These are phyloP conservation scores for Antechinus flavipes DNA, from an alignment of 2,113 vertebrate species.

Conservation along the genomic window DNA sequence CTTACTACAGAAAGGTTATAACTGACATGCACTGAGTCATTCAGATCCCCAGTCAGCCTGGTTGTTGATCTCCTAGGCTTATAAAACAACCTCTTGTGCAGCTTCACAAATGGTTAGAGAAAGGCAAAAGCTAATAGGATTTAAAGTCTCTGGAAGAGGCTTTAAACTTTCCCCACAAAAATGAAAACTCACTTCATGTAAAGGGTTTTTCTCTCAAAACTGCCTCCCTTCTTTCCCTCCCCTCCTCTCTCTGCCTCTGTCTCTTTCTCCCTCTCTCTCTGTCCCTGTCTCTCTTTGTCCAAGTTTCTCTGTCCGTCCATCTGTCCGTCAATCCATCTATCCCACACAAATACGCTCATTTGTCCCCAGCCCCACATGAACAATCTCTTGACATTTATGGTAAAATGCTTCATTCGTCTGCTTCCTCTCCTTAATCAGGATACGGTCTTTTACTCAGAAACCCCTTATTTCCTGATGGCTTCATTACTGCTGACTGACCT, in stretches of 20 bases:
- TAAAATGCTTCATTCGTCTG: background rate
- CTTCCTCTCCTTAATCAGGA: constrained; percentile 27
- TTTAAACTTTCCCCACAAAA: background rate
- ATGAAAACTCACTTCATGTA: background rate
- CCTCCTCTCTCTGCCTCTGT: no score
- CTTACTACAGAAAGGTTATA: background rate
- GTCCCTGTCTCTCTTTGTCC: no score
- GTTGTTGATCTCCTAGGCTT: background rate
- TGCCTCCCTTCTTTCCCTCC: background rate
- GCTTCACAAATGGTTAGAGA: constrained; percentile 7
- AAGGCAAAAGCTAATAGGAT: background rate
- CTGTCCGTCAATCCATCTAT: no score
- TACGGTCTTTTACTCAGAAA: constrained; percentile 1
- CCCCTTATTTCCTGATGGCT: background rate
- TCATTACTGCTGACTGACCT: background rate
- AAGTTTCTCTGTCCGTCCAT: no score
- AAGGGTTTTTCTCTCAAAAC: background rate
- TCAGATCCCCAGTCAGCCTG: background rate
- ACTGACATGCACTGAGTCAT: background rate
- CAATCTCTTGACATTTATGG: background rate
- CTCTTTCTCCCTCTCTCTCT: no score
- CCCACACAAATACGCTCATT: no score
- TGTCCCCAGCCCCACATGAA: background rate
- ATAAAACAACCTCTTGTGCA: background rate
- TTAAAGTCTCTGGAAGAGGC: background rate